Percentiles rank a stretch among this genome's conserved stretches.
Conservation (phyloP, 2,888 invertebrate genomes). For the Drosophila flavopinicola region DNA sequence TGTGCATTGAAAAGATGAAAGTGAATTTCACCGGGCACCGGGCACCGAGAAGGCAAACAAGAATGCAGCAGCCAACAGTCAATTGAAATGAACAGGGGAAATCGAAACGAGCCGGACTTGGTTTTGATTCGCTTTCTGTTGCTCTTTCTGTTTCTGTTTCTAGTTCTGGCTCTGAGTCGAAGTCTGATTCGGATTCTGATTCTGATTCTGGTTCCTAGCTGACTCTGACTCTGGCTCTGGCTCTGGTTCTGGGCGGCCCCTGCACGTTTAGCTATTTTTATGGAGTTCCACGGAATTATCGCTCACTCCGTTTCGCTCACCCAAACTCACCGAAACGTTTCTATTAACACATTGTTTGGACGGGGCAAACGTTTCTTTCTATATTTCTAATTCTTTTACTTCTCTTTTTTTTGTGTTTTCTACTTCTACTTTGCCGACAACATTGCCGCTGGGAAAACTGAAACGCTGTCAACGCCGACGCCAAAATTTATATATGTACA, state of each 20-base stretch:
- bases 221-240: neutral
- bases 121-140: conserved; percentile 7
- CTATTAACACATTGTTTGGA: conserved; percentile 76
- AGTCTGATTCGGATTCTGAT: neutral
- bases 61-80: conserved; percentile 52
- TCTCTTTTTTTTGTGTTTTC: conserved; percentile 3
- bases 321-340: conserved; percentile 56
- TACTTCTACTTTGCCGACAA: conserved; percentile 59
- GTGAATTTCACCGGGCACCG: conserved; percentile 68
- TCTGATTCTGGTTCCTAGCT: conserved; percentile 2
- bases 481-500: too few species aligned
- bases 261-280: conserved; percentile 77
- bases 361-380: conserved; percentile 16
- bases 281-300: conserved; percentile 73
- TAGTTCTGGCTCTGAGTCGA: neutral
- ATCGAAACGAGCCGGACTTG: conserved; percentile 37
- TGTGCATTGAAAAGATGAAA: conserved; percentile 72
- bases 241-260: conserved; percentile 70
- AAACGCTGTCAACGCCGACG: conserved; percentile 60
- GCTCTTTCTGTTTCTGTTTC: neutral
- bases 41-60: conserved; percentile 33
- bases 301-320: conserved; percentile 44
- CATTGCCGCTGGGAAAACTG: conserved; percentile 56
- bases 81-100: conserved; percentile 63
- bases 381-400: conserved; percentile 39